Base-by-base conservation (phyloP, 2,888 invertebrate genomes). In the Amiota minor region DNA sequence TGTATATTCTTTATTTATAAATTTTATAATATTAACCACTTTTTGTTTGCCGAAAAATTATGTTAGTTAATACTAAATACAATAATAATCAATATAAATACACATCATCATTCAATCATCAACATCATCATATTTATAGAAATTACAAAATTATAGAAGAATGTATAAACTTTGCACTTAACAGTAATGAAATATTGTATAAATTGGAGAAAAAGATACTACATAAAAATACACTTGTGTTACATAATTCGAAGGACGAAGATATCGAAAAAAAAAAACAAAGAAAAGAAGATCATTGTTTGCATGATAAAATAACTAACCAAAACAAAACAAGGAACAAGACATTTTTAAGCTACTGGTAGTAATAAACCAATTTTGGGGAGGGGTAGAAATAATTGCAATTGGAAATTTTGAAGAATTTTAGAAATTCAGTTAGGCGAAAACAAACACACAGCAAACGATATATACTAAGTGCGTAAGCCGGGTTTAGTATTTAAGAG, bases 161-260 rank as follows among this genome's bases (percentile, higher is more conserved):
- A 82, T 83, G 84, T 85, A 77, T 79, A 77, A 71, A 79, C 81
- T 85, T 85, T 83, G 81, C 85, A 79, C 82, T 83, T 84, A 83
- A 35, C 56, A 75, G 74, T 35, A 35, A 35, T 35, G 23, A 2
- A 23, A 23, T 23, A 23, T 75, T 79, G 75, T 64, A 74, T 72
- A 78, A 79, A 73, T 71, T 64, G 75, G 75, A 76, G 14, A 70
- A 71, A 74, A 80, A n/a, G 53, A 72, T 79, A 79, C 74, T 72
- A 78, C 79, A 70, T 74, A 77, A 55, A 79, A 77, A 76, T 79
- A 74, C 78, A 75, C 74, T 67, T 79, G 71, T 46, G 16, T 50
- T 35, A 35, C 35, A 35, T 35, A 0, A 35, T 6, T 35, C 6
- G 6, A 35, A 35, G 35, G 35, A 35, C 35, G 6, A 35, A 6